A percentile compares a stretch with the other conserved stretches of the same genome.
Evolutionary conservation across 2,113 vertebrate genomes (phyloP).

Genomic region (Pangasianodon gigas): DNA sequence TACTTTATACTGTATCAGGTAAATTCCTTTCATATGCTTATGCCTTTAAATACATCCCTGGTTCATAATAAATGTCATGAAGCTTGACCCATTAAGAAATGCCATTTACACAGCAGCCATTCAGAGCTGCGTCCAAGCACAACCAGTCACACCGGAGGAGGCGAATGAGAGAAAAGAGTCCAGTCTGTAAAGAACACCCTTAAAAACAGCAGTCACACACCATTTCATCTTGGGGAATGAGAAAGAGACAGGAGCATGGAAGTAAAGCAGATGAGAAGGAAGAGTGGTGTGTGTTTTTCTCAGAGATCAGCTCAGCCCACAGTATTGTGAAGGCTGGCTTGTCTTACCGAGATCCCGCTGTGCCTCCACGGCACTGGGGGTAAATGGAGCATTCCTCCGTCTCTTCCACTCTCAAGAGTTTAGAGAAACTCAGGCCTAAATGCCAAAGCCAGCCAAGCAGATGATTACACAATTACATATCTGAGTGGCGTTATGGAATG

Average conservation of each 20-base stretch:
- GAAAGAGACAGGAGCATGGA: conserved; percentile 39
- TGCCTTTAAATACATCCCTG: conserved; percentile 32
- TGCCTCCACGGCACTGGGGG: conserved; percentile 2
- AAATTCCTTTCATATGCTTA: conserved; percentile 15
- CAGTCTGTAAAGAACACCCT: conserved; percentile 45
- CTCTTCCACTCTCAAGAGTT: conserved; percentile 31
- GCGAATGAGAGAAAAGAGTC: conserved; percentile 19
- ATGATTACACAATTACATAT: conserved; percentile 47
- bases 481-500: conserved; percentile 29
- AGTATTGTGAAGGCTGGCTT: conserved; percentile 42
- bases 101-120: conserved; percentile 36
- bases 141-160: conserved; percentile 26
- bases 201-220: conserved; percentile 46
- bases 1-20: conserved; percentile 11
- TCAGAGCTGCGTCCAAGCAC: conserved; percentile 27
- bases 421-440: conserved; percentile 20
- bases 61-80: conserved; percentile 34
- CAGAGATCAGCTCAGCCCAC: conserved; percentile 9
- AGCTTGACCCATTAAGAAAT: conserved; percentile 2
- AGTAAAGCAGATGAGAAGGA: conserved; percentile 35
- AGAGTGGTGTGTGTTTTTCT: conserved; percentile 39
- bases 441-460: conserved; percentile 35
- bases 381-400: conserved; percentile 49
- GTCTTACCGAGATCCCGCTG: conserved; percentile 25
- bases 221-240: conserved; percentile 47